Conservation (phyloP, 2,797 vertebrate species). For the Spondyliosoma cantharus region DNA sequence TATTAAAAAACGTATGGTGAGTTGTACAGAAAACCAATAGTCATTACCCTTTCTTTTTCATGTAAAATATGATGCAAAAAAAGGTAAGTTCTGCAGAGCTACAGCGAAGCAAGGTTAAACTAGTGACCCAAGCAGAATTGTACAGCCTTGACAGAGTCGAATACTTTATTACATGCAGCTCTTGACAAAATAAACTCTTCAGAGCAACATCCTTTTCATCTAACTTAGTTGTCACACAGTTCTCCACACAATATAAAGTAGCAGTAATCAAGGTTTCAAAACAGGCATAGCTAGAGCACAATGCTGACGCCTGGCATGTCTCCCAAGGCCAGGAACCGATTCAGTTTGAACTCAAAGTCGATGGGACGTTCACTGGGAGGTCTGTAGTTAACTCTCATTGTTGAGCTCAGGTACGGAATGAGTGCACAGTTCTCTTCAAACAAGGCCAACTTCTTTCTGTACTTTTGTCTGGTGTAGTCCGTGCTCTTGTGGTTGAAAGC, state of each 20-base stretch:
- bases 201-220: background rate
- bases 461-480: conserved; percentile 82
- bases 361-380: conserved; percentile 82
- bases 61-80: background rate
- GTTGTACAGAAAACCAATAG: background rate
- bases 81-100: background rate
- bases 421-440: conserved; percentile 91
- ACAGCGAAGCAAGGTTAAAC: background rate
- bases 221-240: background rate
- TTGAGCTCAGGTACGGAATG: conserved; percentile 87
- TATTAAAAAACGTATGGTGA: background rate
- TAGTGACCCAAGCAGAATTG: background rate
- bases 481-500: conserved; percentile 89
- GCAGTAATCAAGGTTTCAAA: background rate
- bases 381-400: conserved; percentile 85
- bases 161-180: conserved; percentile 13
- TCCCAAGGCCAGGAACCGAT: conserved; percentile 86
- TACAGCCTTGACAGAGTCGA: background rate
- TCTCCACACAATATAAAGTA: background rate
- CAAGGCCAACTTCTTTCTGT: conserved; percentile 87
- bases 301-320: conserved; percentile 29
- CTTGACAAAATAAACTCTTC: conserved; percentile 3
- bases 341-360: conserved; percentile 88
- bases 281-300: conserved; percentile 44
- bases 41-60: background rate